Base-by-base conservation (phyloP, 2,797 vertebrate species). In the Echiichthys vipera region DNA sequence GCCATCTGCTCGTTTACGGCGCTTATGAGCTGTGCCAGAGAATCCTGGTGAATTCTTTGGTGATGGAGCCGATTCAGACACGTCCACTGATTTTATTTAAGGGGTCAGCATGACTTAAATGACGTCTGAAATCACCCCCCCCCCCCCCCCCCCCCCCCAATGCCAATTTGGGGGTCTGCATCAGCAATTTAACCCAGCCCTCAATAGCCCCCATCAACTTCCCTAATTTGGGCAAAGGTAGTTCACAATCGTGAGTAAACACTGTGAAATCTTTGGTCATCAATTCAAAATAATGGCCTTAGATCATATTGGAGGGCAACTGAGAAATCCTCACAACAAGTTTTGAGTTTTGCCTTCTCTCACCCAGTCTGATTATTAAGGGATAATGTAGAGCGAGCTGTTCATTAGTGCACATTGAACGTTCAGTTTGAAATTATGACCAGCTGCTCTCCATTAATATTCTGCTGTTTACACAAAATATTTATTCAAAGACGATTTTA, bases 1-100 rank as follows among this genome's bases (percentile, higher is more conserved):
- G 71, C 63, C 76, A 57, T 78, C 56, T 75, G 61, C 50, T 71
- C 27, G 42, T 54, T 58, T 27, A 29, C 24, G 6, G 32, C n/a
- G 3, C 30, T 5, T 34, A 4, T 47, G 18, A 4, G 4, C 4
- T 2, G 53, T 37, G 43, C 27, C 14, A 8, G 59, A 39, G 55
- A 25, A 46, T 61, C 0, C 36, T 51, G 14, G 53, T 25, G 32
- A 30, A 20, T 25, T 25, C 14, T 45, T 43, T 10, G 24, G 30
- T 18, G 5, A 36, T 51, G 37, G 15, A 27, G 40, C 50, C 8
- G 15, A 17, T 49, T 58, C 11, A 49, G 24, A 56, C 27, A 27
- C 14, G 20, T 32, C 13, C 34, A 14, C 22, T 4, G 10, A 64
- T 22, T 18, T 10, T 25, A 49, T 24, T 40, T 24, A 32, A 32